Percentiles rank a stretch among this genome's conserved stretches.
Conservation (phyloP, 1,140 invertebrate genomes). For the Atta colombica region DNA sequence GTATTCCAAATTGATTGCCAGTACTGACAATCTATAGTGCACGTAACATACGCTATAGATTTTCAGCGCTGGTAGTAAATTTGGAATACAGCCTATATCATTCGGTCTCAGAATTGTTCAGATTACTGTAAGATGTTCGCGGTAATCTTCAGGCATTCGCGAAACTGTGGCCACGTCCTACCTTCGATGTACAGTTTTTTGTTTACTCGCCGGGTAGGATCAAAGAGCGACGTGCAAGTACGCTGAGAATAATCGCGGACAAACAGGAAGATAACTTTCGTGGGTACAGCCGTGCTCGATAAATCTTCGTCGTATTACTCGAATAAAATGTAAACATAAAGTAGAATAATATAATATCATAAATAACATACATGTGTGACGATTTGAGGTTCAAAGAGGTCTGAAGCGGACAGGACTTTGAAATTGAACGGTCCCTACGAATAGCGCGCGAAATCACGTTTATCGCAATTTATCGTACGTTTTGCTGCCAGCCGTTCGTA, state of each 20-base stretch:
- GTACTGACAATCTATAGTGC: no score
- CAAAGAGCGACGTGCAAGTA: slow-evolving; percentile 35
- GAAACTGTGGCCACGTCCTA: slow-evolving; percentile 11
- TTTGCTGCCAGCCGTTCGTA: not conserved
- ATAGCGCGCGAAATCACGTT: slow-evolving; percentile 16
- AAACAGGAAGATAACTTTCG: slow-evolving; percentile 42
- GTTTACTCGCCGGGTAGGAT: slow-evolving; percentile 36
- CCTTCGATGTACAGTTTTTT: slow-evolving; percentile 50
- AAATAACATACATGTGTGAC: slow-evolving; percentile 62
- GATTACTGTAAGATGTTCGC: slow-evolving; percentile 13
- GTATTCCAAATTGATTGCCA: no score
- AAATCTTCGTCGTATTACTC: slow-evolving; percentile 38
- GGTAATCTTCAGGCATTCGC: slow-evolving; percentile 34
- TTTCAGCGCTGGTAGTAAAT: no score
- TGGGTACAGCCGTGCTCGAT: slow-evolving; percentile 42
- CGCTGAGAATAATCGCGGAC: slow-evolving; percentile 58
- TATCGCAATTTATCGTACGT: not conserved
- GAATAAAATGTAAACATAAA: slow-evolving; percentile 56
- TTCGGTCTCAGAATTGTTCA: not conserved
- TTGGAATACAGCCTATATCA: not conserved
- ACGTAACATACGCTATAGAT: no score
- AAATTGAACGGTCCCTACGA: slow-evolving; percentile 41
- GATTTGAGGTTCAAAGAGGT: slow-evolving; percentile 35
- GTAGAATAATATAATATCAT: slow-evolving; percentile 52
- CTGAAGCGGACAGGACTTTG: not conserved